Percentiles rank a stretch among this genome's conserved stretches.
Conservation (phyloP, 2,797 vertebrate genomes). For the Staurois parvus region DNA sequence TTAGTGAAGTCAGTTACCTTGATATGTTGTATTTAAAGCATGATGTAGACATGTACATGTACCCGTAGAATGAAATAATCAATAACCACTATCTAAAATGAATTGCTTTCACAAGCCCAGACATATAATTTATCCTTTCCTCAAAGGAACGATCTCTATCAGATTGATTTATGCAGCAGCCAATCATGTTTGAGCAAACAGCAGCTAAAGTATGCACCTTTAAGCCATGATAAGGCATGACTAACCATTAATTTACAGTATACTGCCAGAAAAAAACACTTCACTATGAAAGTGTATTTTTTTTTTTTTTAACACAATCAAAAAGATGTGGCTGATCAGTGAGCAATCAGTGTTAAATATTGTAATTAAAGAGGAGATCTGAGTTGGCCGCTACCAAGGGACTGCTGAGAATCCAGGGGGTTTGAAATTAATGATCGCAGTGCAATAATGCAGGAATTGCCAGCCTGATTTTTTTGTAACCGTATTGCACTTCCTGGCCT, state of each 20-base stretch:
- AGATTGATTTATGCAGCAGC: constrained; percentile 99
- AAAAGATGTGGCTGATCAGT: not conserved
- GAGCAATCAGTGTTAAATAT: not conserved
- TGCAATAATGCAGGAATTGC: no score
- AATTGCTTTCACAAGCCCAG: constrained; percentile 89
- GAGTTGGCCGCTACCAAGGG: no score
- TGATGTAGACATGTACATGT: constrained; percentile 87
- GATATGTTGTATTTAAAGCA: constrained; percentile 76
- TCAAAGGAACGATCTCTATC: constrained; percentile 96
- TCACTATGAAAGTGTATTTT: not conserved
- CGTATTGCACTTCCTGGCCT: no score
- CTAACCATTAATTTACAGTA: constrained; percentile 90
- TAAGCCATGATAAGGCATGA: constrained; percentile 94
- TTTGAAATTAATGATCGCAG: no score
- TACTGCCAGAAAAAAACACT: constrained; percentile 65
- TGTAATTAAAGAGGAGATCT: not conserved
- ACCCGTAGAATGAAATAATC: constrained; percentile 94
- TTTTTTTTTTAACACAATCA: constrained; percentile 26
- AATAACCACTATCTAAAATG: constrained; percentile 99
- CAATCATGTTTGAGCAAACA: constrained; percentile 97
- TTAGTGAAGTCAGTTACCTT: constrained; percentile 47
- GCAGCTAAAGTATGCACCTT: constrained; percentile 93
- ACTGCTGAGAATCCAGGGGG: no score
- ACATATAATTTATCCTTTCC: constrained; percentile 98
- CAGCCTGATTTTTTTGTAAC: no score